Evolutionary conservation across 2,888 invertebrate species (phyloP).

Genomic region (Drosophila phalerata): DNA sequence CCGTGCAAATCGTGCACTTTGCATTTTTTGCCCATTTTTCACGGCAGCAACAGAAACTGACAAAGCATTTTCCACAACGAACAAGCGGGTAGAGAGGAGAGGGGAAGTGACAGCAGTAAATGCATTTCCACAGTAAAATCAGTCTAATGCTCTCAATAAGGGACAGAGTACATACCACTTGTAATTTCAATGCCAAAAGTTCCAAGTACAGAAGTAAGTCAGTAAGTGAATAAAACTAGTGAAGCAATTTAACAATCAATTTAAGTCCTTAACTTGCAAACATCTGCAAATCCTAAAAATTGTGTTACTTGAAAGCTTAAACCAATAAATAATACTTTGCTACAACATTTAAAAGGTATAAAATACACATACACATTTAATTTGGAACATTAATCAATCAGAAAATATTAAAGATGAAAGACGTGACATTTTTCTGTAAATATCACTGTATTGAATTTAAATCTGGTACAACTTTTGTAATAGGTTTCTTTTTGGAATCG

Average conservation of each 20-base stretch:
- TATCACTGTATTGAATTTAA: neutral
- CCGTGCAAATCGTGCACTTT: slow-evolving; percentile 62
- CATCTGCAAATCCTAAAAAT: slow-evolving; percentile 16
- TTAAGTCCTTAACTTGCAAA: slow-evolving; percentile 13
- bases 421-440: neutral
- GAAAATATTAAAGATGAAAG: neutral
- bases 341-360: neutral
- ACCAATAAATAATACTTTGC: slow-evolving; percentile 3
- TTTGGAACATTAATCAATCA: neutral
- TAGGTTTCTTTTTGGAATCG: too few species aligned
- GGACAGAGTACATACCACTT: slow-evolving; percentile 18
- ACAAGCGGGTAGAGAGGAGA: neutral
- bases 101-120: slow-evolving; percentile 23
- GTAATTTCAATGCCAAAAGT: slow-evolving; percentile 27
- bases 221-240: slow-evolving; percentile 46
- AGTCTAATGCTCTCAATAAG: slow-evolving; percentile 71
- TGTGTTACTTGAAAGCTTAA: slow-evolving; percentile 1
- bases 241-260: slow-evolving; percentile 24
- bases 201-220: slow-evolving; percentile 23
- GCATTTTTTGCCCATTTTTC: slow-evolving; percentile 59
- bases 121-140: slow-evolving; percentile 63
- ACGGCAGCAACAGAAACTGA: slow-evolving; percentile 49
- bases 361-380: neutral
- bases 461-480: too few species aligned
- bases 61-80: slow-evolving; percentile 45